phyloP scores from a whole-genome alignment of 2,113 vertebrate species.

The Indicator maculatus region DNA sequence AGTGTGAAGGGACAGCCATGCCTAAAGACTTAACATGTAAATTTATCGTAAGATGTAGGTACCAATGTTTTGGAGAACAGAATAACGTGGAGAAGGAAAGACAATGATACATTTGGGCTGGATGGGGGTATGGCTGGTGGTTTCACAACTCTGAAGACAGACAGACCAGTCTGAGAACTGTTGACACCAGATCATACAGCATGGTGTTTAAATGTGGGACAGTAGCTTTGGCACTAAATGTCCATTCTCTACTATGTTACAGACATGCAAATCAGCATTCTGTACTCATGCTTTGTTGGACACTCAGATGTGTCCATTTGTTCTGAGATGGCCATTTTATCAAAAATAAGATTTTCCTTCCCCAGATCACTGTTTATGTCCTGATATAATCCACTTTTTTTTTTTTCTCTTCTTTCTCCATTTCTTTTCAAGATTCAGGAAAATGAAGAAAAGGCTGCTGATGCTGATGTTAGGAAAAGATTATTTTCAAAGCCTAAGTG shows the following conservation, averaged over 20 bases:
- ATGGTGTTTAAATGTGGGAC: neutral
- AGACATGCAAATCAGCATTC: neutral
- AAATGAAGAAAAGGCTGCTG: conserved; percentile 61
- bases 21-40: neutral
- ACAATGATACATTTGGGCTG: neutral
- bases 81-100: neutral
- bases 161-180: neutral
- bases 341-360: neutral
- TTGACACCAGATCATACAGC: neutral
- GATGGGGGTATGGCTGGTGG: neutral
- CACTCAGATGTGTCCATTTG: neutral
- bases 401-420: neutral
- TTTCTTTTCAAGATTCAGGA: conserved; percentile 70
- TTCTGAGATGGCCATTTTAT: neutral
- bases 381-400: neutral
- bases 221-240: neutral
- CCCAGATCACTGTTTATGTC: neutral
- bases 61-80: neutral
- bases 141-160: neutral
- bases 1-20: neutral
- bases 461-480: conserved; percentile 62
- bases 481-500: conserved; percentile 10
- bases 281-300: neutral
- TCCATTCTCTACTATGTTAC: neutral
- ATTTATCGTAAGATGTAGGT: neutral